phyloP scores from a whole-genome alignment of 1,140 invertebrate genomes.

The Zaprionus lachaisei region DNA sequence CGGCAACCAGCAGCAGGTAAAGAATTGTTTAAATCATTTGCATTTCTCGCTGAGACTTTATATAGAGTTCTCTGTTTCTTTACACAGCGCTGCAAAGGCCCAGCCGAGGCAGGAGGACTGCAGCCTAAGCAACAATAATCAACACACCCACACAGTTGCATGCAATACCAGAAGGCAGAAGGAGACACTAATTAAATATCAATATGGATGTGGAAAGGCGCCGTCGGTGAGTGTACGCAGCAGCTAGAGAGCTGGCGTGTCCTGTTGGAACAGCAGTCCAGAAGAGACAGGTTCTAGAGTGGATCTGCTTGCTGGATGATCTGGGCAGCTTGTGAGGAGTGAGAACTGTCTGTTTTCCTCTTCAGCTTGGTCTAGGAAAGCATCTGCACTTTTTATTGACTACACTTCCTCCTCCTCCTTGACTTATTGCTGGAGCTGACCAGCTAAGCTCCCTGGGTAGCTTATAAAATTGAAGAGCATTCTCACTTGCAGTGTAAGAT shows the following conservation, averaged over 20 bases:
- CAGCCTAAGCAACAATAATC: background rate
- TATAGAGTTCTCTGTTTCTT: background rate
- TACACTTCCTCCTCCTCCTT: too few relatives aligned
- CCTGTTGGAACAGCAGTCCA: background rate
- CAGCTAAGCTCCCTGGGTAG: too few relatives aligned
- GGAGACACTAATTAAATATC: conserved; percentile 4
- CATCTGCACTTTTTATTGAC: too few relatives aligned
- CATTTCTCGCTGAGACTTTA: background rate
- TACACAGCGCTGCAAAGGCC: conserved; percentile 8
- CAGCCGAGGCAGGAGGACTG: background rate
- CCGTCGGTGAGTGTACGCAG: conserved; percentile 67
- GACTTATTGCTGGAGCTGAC: too few relatives aligned
- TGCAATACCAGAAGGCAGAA: conserved; percentile 22
- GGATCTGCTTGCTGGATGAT: too few relatives aligned
- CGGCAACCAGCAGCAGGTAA: conserved; percentile 29
- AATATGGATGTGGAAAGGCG: conserved; percentile 73
- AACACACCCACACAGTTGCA: conserved; percentile 24
- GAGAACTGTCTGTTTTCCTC: too few relatives aligned
- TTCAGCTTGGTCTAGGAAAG: too few relatives aligned
- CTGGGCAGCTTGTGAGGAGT: too few relatives aligned
- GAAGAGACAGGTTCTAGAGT: too few relatives aligned
- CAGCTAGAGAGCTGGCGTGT: background rate
- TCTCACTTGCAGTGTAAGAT: too few relatives aligned
- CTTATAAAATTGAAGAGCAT: too few relatives aligned
- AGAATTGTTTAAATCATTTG: background rate